Evolutionary conservation across 2,797 vertebrate species (phyloP).

Genomic region (Alfaro cultratus): DNA sequence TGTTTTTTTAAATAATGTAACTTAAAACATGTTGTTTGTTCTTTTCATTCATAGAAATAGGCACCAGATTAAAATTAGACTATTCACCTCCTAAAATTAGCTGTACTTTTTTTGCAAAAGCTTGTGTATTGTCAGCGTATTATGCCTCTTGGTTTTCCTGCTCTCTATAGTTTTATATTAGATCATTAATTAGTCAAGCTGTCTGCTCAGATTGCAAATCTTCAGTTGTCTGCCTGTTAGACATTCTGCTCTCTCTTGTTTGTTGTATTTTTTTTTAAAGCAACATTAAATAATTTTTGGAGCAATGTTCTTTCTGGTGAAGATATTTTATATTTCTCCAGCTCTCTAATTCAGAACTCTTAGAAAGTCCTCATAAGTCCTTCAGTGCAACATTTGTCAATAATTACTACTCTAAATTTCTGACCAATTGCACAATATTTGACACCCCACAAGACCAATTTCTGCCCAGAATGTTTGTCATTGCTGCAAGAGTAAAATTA

Average conservation of each 20-base stretch:
- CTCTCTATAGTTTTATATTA: not conserved
- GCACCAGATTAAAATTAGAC: not conserved
- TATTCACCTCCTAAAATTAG: not conserved
- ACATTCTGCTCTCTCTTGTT: not conserved
- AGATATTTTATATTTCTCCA: not conserved
- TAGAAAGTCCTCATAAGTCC: not conserved
- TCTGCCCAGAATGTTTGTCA: not conserved
- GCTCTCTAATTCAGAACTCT: not conserved
- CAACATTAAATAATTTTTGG: not conserved
- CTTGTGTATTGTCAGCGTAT: not conserved
- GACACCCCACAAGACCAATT: not conserved
- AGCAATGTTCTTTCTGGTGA: not conserved
- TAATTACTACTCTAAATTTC: not conserved
- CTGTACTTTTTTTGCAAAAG: not conserved
- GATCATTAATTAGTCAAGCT: not conserved
- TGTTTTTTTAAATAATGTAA: not conserved
- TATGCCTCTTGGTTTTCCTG: not conserved
- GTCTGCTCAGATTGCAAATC: not conserved
- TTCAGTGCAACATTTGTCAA: not conserved
- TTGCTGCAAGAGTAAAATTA: not conserved
- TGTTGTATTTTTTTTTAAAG: not conserved
- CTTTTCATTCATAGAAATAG: not conserved
- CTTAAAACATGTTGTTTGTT: not conserved
- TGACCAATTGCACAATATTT: not conserved
- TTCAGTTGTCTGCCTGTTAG: not conserved